Percentiles rank a stretch among this genome's conserved stretches.
Conservation (phyloP, 2,797 vertebrate species). For the Halcyon leucocephala region DNA sequence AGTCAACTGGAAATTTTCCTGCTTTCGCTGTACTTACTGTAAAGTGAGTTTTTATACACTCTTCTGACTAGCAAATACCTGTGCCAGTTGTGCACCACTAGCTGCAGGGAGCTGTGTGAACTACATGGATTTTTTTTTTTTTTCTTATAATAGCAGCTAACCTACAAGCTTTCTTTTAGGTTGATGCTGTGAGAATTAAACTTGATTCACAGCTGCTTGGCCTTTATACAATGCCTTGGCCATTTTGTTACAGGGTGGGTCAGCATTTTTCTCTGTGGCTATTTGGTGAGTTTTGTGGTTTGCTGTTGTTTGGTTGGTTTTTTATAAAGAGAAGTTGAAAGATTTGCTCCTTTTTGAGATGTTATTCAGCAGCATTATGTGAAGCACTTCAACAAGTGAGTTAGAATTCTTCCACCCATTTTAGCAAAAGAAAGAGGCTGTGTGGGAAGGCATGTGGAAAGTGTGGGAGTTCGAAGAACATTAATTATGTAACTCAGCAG, state of each 20-base stretch:
- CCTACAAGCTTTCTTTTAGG: background rate
- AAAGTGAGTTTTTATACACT: background rate
- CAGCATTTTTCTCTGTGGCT: rapidly evolving
- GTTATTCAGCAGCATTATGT: background rate
- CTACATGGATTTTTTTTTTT: background rate
- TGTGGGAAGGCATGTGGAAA: conserved; percentile 49
- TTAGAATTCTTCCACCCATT: background rate
- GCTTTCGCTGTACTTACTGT: background rate
- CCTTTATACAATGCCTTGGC: background rate
- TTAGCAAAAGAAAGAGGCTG: conserved; percentile 31
- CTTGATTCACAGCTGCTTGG: background rate
- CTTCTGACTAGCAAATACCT: background rate
- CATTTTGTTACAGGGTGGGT: rapidly evolving
- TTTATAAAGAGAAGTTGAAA: background rate
- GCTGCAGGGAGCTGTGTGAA: background rate
- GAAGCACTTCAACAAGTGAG: background rate
- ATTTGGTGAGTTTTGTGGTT: background rate
- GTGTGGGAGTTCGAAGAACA: conserved; percentile 38
- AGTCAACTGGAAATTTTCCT: background rate
- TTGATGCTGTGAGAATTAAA: background rate
- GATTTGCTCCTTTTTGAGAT: background rate
- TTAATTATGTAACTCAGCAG: conserved; percentile 46
- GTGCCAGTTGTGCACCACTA: background rate
- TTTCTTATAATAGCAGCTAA: background rate
- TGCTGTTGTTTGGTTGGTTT: too few species aligned